Evolutionary conservation across 2,797 vertebrate genomes (phyloP).

Genomic region (Pipistrellus kuhlii): DNA sequence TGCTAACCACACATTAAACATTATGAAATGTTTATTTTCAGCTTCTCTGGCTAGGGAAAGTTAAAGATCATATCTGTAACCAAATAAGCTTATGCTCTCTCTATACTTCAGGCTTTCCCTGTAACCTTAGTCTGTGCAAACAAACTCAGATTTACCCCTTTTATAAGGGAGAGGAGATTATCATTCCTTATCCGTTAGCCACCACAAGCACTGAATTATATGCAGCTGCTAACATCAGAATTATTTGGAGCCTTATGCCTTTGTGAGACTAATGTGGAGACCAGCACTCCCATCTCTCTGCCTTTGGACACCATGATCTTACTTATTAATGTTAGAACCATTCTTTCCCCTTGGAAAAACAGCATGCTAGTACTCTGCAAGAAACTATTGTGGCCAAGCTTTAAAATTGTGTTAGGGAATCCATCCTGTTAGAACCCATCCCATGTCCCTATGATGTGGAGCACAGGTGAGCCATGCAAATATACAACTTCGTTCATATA

Average conservation of each 20-base stretch:
- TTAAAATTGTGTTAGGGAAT: conserved; percentile 26
- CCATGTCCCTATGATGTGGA: background rate
- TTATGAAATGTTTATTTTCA: conserved; percentile 83
- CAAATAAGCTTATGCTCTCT: conserved; percentile 70
- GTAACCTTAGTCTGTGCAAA: conserved; percentile 77
- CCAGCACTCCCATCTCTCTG: conserved; percentile 62
- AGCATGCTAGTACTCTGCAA: background rate
- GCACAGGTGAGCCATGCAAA: background rate
- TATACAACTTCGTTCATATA: background rate
- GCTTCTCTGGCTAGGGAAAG: conserved; percentile 72
- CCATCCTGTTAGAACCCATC: background rate
- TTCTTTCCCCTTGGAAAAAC: conserved; percentile 53
- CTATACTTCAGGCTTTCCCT: conserved; percentile 63
- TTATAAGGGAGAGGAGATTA: conserved; percentile 60
- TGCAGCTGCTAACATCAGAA: conserved; percentile 69
- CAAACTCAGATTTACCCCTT: conserved; percentile 72
- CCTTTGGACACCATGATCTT: conserved; percentile 51
- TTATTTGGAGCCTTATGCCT: conserved; percentile 69
- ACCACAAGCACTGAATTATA: conserved; percentile 45
- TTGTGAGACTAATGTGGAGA: conserved; percentile 66
- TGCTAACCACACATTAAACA: conserved; percentile 81
- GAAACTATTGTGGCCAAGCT: conserved; percentile 12
- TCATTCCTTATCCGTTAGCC: conserved; percentile 68
- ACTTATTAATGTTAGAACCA: conserved; percentile 45
- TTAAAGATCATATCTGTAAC: conserved; percentile 80